A percentile compares a stretch with the other conserved stretches of the same genome.
Conservation (phyloP, 2,888 invertebrate species). For the Cremastinae sp. region DNA sequence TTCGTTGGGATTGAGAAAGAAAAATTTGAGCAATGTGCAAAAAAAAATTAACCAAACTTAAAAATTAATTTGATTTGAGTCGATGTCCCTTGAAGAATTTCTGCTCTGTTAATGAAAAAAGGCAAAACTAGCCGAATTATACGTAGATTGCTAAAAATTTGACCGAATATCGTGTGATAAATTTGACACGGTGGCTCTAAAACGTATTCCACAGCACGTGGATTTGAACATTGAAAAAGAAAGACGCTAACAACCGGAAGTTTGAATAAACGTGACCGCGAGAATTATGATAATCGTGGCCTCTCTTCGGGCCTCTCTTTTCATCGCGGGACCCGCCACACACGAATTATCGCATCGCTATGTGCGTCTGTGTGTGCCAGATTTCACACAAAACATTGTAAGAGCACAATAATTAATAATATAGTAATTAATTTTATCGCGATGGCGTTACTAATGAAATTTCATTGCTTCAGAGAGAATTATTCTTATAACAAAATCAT, state of each 20-base stretch:
- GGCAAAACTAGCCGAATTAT: too few species aligned
- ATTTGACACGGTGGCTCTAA: too few species aligned
- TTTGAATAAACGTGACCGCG: constrained; percentile 47
- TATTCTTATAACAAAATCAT: constrained; percentile 8
- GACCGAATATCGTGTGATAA: too few species aligned
- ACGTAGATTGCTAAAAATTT: too few species aligned
- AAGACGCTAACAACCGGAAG: constrained; percentile 50
- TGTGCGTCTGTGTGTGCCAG: constrained; percentile 17
- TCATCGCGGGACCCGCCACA: neutral
- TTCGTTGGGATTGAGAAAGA: too few species aligned
- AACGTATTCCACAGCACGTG: too few species aligned
- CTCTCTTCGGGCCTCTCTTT: neutral
- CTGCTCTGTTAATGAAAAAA: too few species aligned
- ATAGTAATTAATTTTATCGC: constrained; percentile 35
- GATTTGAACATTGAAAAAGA: too few species aligned
- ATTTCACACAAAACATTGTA: constrained; percentile 39
- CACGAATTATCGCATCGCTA: constrained; percentile 35
- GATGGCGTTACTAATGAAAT: constrained; percentile 54
- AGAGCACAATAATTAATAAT: constrained; percentile 46
- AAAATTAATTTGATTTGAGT: too few species aligned
- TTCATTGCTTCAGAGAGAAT: constrained; percentile 37
- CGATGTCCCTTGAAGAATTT: too few species aligned
- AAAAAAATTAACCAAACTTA: too few species aligned
- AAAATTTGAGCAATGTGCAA: too few species aligned
- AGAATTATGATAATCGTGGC: constrained; percentile 53